A percentile compares a stretch with the other conserved stretches of the same genome.
These are phyloP conservation scores for Hymenochirus boettgeri DNA, from an alignment of 2,113 vertebrate species.

Conservation along the genomic window DNA sequence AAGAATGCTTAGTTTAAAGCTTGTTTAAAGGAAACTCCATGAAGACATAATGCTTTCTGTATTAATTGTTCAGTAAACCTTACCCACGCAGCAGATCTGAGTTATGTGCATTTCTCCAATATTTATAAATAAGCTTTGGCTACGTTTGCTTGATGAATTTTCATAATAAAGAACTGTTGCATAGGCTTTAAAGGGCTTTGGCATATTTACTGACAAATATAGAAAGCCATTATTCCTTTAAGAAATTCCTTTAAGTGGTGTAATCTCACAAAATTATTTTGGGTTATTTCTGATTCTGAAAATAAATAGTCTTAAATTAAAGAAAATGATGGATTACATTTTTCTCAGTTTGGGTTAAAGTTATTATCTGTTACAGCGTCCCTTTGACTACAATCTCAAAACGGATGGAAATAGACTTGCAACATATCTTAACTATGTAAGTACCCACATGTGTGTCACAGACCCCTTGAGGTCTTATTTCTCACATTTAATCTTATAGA, in stretches of 20 bases:
- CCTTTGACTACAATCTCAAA: constrained; percentile 94
- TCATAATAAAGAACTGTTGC: no score
- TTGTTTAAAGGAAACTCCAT: no score
- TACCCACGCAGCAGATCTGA: no score
- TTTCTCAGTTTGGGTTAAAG: constrained; percentile 63
- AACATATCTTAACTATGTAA: constrained; percentile 99
- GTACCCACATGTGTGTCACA: constrained; percentile 62
- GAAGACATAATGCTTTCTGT: no score
- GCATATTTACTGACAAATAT: no score
- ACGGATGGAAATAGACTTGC: constrained; percentile 98
- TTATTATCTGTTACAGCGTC: constrained; percentile 96
- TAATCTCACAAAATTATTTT: constrained; percentile 35
- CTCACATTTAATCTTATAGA: constrained; percentile 93
- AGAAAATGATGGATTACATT: not conserved
- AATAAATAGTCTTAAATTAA: not conserved
- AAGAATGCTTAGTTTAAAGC: no score
- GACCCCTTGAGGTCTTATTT: constrained; percentile 55
- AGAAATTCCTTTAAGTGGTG: constrained; percentile 3
- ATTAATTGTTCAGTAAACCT: no score
- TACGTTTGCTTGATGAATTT: no score
- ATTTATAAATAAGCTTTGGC: no score
- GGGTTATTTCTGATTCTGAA: not conserved
- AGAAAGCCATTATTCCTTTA: no score
- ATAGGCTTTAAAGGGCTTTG: no score
- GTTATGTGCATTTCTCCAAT: no score